Evolutionary conservation across 2,113 vertebrate species (phyloP), one percentile per base, ranked within the genome.

Genomic region (Caracal caracal): DNA sequence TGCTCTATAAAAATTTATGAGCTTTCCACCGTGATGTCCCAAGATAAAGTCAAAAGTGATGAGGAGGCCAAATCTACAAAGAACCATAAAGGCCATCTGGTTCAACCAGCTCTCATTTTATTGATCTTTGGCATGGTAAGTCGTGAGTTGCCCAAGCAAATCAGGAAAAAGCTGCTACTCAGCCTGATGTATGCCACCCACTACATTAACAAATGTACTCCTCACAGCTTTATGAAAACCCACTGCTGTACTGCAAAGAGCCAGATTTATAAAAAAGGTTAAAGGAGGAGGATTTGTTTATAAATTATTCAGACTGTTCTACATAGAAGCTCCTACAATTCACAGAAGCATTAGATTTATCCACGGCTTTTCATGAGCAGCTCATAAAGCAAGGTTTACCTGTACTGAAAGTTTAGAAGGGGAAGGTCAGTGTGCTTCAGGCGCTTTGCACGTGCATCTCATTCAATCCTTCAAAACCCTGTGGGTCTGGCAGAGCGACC

Each of bases 21-120:
- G 68, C 53, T 53, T 80, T 61, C 51, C 73, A 47, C 19, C 3
- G 19, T 16, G 6, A 86, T 51, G 30, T 63, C 49, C 83, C 82
- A 79, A 80, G 81, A 90, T 40, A 73, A 92, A 84, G n/a, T 53
- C n/a, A 91, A 37, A 40, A 94, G 79, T 79, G 49, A 66, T 12
- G 35, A 83, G 33, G 80, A 80, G 51, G 63, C 24, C 40, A 17
- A 59, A 82, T 83, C 71, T 56, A 95, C 20, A 81, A 96, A 73
- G 20, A 79, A 61, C 19, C 70, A 80, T n/a, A 30, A 63, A 61
- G 35, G 56, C 37, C 47, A 95, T 43, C 20, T 87, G 24, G 49
- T 49, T 35, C 78, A 88, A 79, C 15, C 10, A 75, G 30, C 53
- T 94, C 61, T 73, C 76, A 88, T 33, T 66, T 96, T 89, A 90